These are phyloP conservation scores for Dichetophora obliterata DNA, from an alignment of 2,888 invertebrate genomes.

Conservation along the genomic window DNA sequence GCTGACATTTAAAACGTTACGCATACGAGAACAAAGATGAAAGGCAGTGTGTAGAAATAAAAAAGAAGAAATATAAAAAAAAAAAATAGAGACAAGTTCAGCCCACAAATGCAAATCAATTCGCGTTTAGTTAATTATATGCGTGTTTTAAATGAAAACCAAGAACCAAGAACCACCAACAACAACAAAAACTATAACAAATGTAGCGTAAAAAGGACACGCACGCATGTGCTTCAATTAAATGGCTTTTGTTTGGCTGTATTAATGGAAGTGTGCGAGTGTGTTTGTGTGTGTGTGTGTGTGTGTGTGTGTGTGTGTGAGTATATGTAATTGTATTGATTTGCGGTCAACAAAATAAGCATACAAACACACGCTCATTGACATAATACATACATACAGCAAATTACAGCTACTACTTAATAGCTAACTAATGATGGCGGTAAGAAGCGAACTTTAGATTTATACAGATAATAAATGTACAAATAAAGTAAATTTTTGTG, in stretches of 20 bases:
- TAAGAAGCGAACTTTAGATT: too few species aligned
- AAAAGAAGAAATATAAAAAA: neutral
- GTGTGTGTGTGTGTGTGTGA: neutral
- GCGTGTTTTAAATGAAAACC: constrained; percentile 5
- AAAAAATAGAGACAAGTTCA: neutral
- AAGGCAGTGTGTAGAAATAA: neutral
- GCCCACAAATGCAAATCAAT: constrained; percentile 11
- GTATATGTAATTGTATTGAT: constrained; percentile 8
- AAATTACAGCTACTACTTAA: neutral
- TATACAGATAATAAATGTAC: neutral
- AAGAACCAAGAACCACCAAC: neutral
- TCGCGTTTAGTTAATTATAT: constrained; percentile 9
- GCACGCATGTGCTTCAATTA: constrained; percentile 11
- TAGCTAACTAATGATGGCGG: constrained; percentile 4
- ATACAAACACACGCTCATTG: neutral
- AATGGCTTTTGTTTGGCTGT: neutral
- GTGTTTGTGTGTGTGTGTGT: neutral
- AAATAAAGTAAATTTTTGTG: neutral
- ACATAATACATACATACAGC: too few species aligned
- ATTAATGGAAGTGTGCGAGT: neutral
- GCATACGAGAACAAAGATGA: neutral
- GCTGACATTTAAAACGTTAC: neutral
- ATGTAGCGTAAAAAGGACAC: neutral
- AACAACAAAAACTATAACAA: neutral
- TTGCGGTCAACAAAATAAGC: constrained; percentile 14